These are phyloP conservation scores for Aplysia californica DNA, from an alignment of 1,140 invertebrate species.

Conservation along the genomic window DNA sequence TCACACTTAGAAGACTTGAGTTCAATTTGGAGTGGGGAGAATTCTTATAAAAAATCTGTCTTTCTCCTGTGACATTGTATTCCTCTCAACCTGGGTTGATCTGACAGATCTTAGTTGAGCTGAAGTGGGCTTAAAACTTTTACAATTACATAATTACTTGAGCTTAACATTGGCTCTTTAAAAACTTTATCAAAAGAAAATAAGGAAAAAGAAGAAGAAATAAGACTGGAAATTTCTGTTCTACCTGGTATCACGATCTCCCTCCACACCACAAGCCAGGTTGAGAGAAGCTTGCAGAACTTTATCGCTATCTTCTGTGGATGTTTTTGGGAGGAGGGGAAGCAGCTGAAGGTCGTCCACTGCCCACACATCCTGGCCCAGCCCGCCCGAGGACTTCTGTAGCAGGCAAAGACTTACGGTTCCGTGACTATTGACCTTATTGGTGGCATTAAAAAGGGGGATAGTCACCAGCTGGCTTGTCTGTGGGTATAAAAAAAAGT, in stretches of 20 bases:
- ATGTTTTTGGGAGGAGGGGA: conserved; percentile 45
- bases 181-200: too few species aligned
- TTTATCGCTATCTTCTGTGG: conserved; percentile 42
- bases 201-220: too few species aligned
- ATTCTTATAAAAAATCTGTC: too few species aligned
- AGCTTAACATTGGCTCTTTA: too few species aligned
- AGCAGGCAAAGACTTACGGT: conserved; percentile 62
- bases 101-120: too few species aligned
- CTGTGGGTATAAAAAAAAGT: neutral
- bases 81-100: too few species aligned
- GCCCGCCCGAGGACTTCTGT: conserved; percentile 58
- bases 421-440: neutral
- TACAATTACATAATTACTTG: too few species aligned
- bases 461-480: neutral
- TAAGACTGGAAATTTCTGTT: too few species aligned
- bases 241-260: conserved; percentile 1
- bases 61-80: too few species aligned
- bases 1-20: too few species aligned
- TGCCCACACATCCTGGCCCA: conserved; percentile 63
- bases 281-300: conserved; percentile 61
- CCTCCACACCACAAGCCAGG: conserved; percentile 47
- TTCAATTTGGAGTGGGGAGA: too few species aligned
- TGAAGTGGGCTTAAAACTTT: too few species aligned
- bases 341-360: conserved; percentile 60
- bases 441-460: neutral